Percentiles rank a stretch among this genome's conserved stretches.
Conservation (phyloP, 2,888 invertebrate species). For the Salticus scenicus region DNA sequence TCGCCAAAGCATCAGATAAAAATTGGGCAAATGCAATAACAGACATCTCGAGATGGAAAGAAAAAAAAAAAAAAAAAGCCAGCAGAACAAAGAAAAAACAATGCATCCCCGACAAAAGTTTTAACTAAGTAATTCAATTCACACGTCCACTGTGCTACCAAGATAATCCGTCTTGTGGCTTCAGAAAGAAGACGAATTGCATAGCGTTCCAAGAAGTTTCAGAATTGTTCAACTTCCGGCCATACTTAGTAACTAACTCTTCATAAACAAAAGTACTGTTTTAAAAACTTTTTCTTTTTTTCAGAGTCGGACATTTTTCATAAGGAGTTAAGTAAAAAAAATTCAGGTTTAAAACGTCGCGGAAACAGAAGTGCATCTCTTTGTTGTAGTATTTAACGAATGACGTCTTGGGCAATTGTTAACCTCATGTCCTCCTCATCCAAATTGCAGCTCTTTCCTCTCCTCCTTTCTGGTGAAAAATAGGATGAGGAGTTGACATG, state of each 20-base stretch:
- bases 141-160: slow-evolving; percentile 53
- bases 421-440: slow-evolving; percentile 21
- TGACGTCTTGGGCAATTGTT: slow-evolving; percentile 45
- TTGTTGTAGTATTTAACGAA: slow-evolving; percentile 42
- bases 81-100: slow-evolving; percentile 38
- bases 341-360: slow-evolving; percentile 15
- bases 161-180: slow-evolving; percentile 48
- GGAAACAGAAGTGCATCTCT: slow-evolving; percentile 24
- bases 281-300: slow-evolving; percentile 13
- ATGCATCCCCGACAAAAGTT: slow-evolving; percentile 46
- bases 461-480: slow-evolving; percentile 26
- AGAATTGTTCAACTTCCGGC: slow-evolving; percentile 58
- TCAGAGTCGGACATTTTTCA: slow-evolving; percentile 29
- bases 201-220: slow-evolving; percentile 44
- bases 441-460: neutral
- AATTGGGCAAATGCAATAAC: slow-evolving; percentile 19
- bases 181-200: slow-evolving; percentile 48
- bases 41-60: slow-evolving; percentile 16
- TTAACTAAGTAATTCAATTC: slow-evolving; percentile 65
- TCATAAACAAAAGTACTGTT: slow-evolving; percentile 16
- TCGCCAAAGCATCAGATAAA: slow-evolving; percentile 59
- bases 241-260: slow-evolving; percentile 22
- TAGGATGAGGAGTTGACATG: slow-evolving; percentile 17
- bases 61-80: slow-evolving; percentile 1
- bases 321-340: slow-evolving; percentile 19